These are phyloP conservation scores for Gymnocephalus cernua DNA, from an alignment of 2,113 vertebrate genomes.

Conservation along the genomic window DNA sequence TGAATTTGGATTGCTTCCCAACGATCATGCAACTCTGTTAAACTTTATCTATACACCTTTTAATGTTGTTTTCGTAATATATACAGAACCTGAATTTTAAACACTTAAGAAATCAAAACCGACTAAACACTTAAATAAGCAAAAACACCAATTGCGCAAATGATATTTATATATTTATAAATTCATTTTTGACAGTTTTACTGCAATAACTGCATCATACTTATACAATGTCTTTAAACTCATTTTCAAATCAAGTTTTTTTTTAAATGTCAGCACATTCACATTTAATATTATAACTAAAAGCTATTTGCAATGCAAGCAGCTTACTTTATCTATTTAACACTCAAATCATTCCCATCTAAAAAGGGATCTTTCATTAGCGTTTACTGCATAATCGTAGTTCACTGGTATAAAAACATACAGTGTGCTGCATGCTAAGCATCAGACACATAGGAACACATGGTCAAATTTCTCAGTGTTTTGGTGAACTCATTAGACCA, in stretches of 20 bases:
- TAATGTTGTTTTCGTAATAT: neutral
- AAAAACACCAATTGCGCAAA: neutral
- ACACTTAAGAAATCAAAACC: neutral
- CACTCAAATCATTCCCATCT: neutral
- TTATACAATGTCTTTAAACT: neutral
- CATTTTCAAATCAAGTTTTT: no score
- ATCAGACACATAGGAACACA: neutral
- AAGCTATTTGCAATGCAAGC: neutral
- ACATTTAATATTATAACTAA: neutral
- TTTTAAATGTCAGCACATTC: neutral
- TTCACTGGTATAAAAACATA: neutral
- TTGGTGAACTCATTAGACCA: neutral
- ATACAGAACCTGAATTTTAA: neutral
- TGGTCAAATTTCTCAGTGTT: neutral
- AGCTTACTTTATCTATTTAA: neutral
- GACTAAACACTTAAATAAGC: no score
- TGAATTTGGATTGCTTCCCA: slow-evolving; percentile 22
- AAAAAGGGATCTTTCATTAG: neutral
- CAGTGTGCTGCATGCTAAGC: neutral
- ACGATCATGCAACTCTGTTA: neutral
- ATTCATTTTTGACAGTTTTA: no score
- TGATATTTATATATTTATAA: no score
- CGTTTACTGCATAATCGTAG: neutral
- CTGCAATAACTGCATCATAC: neutral
- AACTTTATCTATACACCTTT: neutral